Base-by-base conservation (phyloP, 2,888 invertebrate species). In the Podabrus alpinus region DNA sequence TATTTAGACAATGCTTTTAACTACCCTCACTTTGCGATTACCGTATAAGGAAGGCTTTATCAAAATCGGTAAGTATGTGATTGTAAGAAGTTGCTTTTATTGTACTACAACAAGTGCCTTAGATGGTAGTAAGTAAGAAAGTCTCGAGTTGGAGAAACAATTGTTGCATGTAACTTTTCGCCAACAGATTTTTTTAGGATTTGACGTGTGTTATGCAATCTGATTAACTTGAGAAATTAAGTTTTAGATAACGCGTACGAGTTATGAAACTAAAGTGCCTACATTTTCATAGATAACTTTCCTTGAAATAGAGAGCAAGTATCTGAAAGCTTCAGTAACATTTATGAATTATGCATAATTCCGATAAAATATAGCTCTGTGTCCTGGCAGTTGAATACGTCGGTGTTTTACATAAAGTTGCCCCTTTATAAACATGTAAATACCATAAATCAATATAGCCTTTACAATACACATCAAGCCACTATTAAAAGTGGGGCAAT, bases 261-360 rank as follows among this genome's bases (percentile, higher is more conserved):
- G 45, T 45, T 45, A 45, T 45, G 45, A 45, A 45, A n/a, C 45
- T 45, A n/a, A 45, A 45, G 45, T 45, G 45, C n/a, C 45, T 45
- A 45, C 45, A 72, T 67, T 68, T 72, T 68, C 62, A 68, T 25
- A 68, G 72, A 68, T 68, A 72, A 29, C 60, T 19, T 45, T 60
- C 21, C 10, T 68, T 19, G 68, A 68, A 72, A 72, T 72, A 68
- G 61, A 67, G 61, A 72, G 61, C 68, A n/a, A 59, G 61, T 24
- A 13, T 72, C 67, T 29, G 29, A 72, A 72, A 72, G 68, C 68
- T 68, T 25, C 13, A 72, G 25, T 68, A 66, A 68, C 73, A 60
- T 69, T 66, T 69, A 73, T 73, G 73, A 73, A 73, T 73, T 73
- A 73, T 73, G 73, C 69, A 73, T 73, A 73, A 64, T 73, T 66